Percentiles rank a stretch among this genome's conserved stretches.
Evolutionary conservation across 2,113 vertebrate genomes (phyloP).

Genomic region (Daboia siamensis): DNA sequence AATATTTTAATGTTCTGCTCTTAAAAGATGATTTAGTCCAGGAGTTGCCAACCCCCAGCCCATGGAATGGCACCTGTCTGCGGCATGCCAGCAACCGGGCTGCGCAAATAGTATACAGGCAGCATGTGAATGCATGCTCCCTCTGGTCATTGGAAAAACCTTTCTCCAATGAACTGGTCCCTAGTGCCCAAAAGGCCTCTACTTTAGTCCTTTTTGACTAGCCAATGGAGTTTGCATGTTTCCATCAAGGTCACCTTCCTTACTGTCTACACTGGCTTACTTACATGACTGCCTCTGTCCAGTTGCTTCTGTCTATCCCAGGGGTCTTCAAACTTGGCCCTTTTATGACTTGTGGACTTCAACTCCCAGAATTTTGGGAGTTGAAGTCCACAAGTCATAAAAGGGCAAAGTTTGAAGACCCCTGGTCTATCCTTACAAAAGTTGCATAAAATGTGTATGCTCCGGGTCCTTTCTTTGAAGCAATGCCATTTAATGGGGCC

Average conservation of each 20-base stretch:
- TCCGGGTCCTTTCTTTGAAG: background rate
- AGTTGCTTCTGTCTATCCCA: background rate
- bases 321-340: too few relatives aligned
- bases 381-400: too few relatives aligned
- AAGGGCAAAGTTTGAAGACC: too few relatives aligned
- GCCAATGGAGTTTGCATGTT: background rate
- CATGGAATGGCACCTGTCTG: background rate
- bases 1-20: background rate
- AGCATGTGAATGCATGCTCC: background rate
- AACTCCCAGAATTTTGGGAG: too few relatives aligned
- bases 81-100: background rate
- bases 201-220: background rate
- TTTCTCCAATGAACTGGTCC: background rate
- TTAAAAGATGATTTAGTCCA: background rate
- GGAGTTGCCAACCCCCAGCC: background rate
- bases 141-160: background rate
- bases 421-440: background rate
- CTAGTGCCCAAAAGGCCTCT: background rate
- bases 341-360: too few relatives aligned
- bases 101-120: background rate
- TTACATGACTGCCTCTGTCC: background rate
- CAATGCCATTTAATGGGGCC: background rate
- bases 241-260: background rate
- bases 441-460: background rate
- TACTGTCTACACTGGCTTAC: background rate